Percentiles rank a stretch among this genome's conserved stretches.
phyloP scores from a whole-genome alignment of 2,113 vertebrate species.

The Brachypteracias leptosomus region DNA sequence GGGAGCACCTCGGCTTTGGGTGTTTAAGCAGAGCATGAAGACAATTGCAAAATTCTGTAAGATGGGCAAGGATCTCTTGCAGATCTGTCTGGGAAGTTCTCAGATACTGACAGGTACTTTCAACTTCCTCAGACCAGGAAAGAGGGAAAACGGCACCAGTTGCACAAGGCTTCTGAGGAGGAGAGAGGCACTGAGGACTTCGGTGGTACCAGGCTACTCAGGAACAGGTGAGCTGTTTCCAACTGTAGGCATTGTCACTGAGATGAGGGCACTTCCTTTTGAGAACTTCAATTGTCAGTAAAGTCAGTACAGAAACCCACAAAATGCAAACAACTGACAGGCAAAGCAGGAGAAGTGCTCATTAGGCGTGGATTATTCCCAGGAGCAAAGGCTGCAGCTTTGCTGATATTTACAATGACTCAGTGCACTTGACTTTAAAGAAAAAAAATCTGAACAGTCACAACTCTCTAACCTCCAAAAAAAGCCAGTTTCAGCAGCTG shows the following conservation, averaged over 20 bases:
- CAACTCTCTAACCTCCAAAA: background rate
- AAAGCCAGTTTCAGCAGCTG: slow-evolving; percentile 44
- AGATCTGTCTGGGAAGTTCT: background rate
- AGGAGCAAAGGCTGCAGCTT: slow-evolving; percentile 26
- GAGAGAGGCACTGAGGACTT: background rate
- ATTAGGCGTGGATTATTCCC: slow-evolving; percentile 10
- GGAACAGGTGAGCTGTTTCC: background rate
- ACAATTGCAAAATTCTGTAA: background rate
- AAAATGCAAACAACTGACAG: background rate
- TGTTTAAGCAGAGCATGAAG: background rate
- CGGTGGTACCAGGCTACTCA: background rate
- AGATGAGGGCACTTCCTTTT: background rate
- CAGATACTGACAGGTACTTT: background rate
- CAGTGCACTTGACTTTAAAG: slow-evolving; percentile 7
- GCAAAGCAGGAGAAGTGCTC: background rate
- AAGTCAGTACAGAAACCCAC: background rate
- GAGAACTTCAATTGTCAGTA: background rate
- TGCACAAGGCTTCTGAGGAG: background rate
- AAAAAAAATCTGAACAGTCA: background rate
- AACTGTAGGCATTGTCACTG: background rate
- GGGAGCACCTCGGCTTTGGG: background rate
- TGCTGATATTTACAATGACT: slow-evolving; percentile 49
- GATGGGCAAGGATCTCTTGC: background rate
- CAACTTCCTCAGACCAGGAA: background rate
- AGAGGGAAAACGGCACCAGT: background rate